Evolutionary conservation across 37 sponge, comb jelly and placozoan species (phyloP).

Genomic region (Theonella swinhoei): DNA sequence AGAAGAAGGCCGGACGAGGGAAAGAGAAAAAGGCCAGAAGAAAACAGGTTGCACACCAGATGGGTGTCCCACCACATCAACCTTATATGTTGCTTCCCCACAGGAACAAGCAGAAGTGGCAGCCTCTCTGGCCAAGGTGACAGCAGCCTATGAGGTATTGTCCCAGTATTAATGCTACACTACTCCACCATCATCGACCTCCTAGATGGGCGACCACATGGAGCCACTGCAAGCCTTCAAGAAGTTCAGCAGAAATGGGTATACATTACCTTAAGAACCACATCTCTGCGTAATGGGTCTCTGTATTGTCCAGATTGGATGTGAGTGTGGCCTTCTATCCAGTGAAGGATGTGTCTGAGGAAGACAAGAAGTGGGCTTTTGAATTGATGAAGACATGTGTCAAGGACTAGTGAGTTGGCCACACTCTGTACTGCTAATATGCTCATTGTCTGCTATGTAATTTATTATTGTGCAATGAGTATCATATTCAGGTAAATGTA

Average conservation of each 20-base stretch:
- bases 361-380: slow-evolving; percentile 73
- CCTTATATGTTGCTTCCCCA: background rate
- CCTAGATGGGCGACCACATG: slow-evolving; percentile 58
- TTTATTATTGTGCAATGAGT: background rate
- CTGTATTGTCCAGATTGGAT: slow-evolving; percentile 32
- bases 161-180: background rate
- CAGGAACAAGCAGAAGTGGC: slow-evolving; percentile 72
- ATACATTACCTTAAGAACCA: background rate
- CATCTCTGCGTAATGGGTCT: background rate
- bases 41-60: slow-evolving; percentile 75
- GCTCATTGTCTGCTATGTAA: background rate
- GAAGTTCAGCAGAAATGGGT: slow-evolving; percentile 69
- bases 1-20: slow-evolving; percentile 50
- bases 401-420: slow-evolving; percentile 54
- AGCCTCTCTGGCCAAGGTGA: slow-evolving; percentile 36
- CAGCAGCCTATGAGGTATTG: slow-evolving; percentile 56
- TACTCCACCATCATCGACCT: background rate
- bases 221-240: slow-evolving; percentile 53
- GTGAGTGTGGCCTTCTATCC: slow-evolving; percentile 18
- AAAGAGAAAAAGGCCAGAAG: slow-evolving; percentile 69
- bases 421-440: background rate
- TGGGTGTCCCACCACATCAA: background rate
- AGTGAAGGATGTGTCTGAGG: slow-evolving; percentile 21
- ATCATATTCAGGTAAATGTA: background rate
- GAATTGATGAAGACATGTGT: slow-evolving; percentile 65